Evolutionary conservation across 2,888 invertebrate genomes (phyloP), one percentile per base, ranked within the genome.

Genomic region (Gymnocheta viridis): DNA sequence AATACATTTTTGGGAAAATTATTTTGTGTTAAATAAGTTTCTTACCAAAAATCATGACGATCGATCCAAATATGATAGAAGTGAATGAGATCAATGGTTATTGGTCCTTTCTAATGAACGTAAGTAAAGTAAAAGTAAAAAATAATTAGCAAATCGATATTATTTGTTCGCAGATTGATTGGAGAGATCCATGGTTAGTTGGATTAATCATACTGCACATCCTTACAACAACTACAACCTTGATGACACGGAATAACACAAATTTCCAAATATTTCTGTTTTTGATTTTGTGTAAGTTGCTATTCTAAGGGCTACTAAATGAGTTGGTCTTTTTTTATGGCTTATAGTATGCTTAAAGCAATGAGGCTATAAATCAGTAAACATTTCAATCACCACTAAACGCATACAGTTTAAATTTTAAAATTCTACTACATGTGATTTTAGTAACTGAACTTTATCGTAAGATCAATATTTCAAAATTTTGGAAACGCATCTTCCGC

Each of bases 141-240:
- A 14, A 22, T 7, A 4, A 62, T 2, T 44, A 7, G 17, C 12
- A 44, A 62, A 77, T 19, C 14, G 9, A 24, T 24, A 38, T 14
- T 32, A 12, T 32, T 64, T 81, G 27, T 64, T 88, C 88, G 93
- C 94, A 89, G 97, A 96, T 97, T 91, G 97, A 97, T 90, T 97
- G 97, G 97, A 93, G 94, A 88, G 97, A 97, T 91, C 97, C 97
- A 6, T 97, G 97, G 96, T 93, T 97, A 14, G 95, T 96, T 85
- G 95, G 94, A 17, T 92, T 97, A 14, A 92, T 97, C 86, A 92
- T 94, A 54, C 95, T 96, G 90, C 97, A 97, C 91, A 91, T 97
- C 51, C 92, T 95, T 62, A 94, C 96, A 32, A 96, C 96, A 81
- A 93, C 96, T 89, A 95, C 95, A 87, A 96, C 96, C 51, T 92